A percentile compares a stretch with the other conserved stretches of the same genome.
Evolutionary conservation across 2,888 invertebrate species (phyloP).

Genomic region (Oxyscelio sp.): DNA sequence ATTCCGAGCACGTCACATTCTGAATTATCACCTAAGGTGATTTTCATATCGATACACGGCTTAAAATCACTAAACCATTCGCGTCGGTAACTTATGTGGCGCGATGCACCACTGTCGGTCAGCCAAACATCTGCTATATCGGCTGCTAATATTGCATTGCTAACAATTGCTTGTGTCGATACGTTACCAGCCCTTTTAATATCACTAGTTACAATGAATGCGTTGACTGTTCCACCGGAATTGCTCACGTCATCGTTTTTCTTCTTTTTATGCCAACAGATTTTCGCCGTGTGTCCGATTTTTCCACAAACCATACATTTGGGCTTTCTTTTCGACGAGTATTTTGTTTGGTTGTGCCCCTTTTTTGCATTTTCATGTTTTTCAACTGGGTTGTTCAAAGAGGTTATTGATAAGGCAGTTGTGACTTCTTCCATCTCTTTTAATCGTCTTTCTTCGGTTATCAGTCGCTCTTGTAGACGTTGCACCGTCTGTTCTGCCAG

Average conservation of each 20-base stretch:
- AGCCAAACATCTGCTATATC: neutral
- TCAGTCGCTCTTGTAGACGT: slow-evolving; percentile 67
- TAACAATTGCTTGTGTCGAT: neutral
- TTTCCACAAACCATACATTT: no score
- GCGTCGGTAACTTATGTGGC: neutral
- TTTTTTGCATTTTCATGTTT: no score
- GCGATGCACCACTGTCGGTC: neutral
- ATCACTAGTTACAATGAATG: neutral
- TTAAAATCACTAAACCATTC: neutral
- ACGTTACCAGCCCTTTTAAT: neutral
- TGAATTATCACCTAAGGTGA: neutral
- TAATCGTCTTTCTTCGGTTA: slow-evolving; percentile 66
- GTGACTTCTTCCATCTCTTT: slow-evolving; percentile 21
- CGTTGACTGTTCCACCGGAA: neutral
- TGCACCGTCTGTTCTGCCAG: slow-evolving; percentile 61
- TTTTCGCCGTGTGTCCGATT: neutral
- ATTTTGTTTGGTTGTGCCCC: no score
- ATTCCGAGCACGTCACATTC: neutral
- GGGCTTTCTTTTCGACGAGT: no score
- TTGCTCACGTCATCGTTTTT: no score
- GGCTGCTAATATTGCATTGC: neutral
- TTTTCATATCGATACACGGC: neutral
- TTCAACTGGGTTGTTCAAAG: no score
- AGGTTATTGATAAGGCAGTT: slow-evolving; percentile 3
- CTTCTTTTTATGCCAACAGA: neutral